Conservation (phyloP, 1,140 invertebrate genomes). For the Ceratosolen solmsi region DNA sequence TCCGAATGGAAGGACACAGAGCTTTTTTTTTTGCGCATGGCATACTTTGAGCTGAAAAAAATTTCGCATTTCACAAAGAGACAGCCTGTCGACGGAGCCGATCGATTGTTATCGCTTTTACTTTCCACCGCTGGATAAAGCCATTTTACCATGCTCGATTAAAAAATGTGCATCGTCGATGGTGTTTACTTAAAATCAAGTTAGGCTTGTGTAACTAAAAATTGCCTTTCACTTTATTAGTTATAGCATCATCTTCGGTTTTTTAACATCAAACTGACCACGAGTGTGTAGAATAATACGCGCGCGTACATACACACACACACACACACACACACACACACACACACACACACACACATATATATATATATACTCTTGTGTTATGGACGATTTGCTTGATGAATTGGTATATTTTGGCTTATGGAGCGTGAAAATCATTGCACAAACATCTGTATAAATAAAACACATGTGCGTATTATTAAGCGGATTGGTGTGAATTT, state of each 20-base stretch:
- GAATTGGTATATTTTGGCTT: too few relatives aligned
- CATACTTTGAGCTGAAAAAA: conserved; percentile 50
- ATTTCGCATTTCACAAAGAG: conserved; percentile 50
- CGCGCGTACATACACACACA: too few relatives aligned
- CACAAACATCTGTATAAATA: too few relatives aligned
- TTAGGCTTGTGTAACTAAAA: not conserved
- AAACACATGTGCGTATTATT: too few relatives aligned
- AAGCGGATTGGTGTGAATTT: too few relatives aligned
- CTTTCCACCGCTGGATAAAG: conserved; percentile 24
- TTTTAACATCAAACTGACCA: not conserved
- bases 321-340: too few relatives aligned
- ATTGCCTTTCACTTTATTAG: not conserved
- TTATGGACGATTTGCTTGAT: too few relatives aligned
- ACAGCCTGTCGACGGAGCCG: not conserved
- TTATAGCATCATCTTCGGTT: not conserved
- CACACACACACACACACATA: too few relatives aligned
- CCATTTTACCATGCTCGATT: conserved; percentile 42
- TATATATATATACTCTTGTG: too few relatives aligned
- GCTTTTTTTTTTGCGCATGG: conserved; percentile 42
- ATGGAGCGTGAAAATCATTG: too few relatives aligned
- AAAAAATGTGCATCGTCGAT: conserved; percentile 44
- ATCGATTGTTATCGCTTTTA: conserved; percentile 54
- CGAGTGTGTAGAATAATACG: not conserved
- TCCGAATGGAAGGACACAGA: conserved; percentile 44
- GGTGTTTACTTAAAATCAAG: not conserved